These are phyloP conservation scores for Xiphophorus hellerii DNA, from an alignment of 2,113 vertebrate species.

Conservation along the genomic window DNA sequence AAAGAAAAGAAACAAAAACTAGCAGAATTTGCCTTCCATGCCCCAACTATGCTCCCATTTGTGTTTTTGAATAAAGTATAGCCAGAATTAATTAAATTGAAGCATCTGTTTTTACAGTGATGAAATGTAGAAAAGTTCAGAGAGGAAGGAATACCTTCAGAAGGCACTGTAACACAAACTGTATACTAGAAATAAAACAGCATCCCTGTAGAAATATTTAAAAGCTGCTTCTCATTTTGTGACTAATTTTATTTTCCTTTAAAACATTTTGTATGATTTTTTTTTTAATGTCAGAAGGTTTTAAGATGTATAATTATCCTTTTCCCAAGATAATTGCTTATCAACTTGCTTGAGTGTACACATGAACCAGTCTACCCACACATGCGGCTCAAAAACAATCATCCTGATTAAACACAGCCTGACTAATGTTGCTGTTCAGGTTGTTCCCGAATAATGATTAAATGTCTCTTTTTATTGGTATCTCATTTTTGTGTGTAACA, in stretches of 20 bases:
- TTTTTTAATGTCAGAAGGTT: not conserved
- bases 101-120: not conserved
- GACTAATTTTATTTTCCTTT: not conserved
- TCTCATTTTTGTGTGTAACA: slow-evolving; percentile 29
- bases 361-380: not conserved
- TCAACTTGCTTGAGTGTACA: not conserved
- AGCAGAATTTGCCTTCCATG: not conserved
- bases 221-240: not conserved
- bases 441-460: slow-evolving; percentile 39
- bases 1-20: too few relatives aligned
- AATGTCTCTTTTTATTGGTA: slow-evolving; percentile 42
- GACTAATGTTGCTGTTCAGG: slow-evolving; percentile 40
- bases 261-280: too few relatives aligned
- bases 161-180: not conserved
- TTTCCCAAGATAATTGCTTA: not conserved
- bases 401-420: slow-evolving; percentile 36
- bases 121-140: not conserved
- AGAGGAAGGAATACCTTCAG: not conserved
- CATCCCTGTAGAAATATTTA: not conserved
- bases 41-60: not conserved
- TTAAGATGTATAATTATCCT: not conserved
- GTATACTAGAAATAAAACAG: not conserved
- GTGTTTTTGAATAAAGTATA: not conserved
- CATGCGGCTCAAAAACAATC: slow-evolving; percentile 13
- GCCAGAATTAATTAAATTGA: not conserved